Base-by-base conservation (phyloP, 2,888 invertebrate genomes). In the Dendrolimus pini region DNA sequence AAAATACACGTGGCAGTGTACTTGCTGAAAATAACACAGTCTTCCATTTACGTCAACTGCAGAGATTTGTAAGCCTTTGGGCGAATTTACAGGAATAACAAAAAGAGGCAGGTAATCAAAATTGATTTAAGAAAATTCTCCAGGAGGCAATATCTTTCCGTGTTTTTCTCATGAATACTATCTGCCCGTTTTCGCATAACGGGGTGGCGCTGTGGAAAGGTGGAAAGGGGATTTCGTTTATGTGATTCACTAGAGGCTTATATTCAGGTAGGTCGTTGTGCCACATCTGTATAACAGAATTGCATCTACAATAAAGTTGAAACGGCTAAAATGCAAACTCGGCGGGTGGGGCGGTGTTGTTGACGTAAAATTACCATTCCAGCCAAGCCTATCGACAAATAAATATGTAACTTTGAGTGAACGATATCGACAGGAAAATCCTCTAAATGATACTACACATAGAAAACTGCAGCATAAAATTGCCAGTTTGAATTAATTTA, bases 351-450 rank as follows among this genome's bases (percentile, higher is more conserved):
- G 75, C 72, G 68, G 74, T 74, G 82, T 78, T 83, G 87, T 83
- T 83, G 86, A 85, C 81, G 78, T 73, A 77, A 79, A 83, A 88
- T 89, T 87, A 85, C 80, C 85, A 89, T 89, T 85, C 78, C 80
- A 69, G 74, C 74, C 70, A 80, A 72, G 80, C 80, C 84, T 79
- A 81, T 80, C 77, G 78, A 75, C 78, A 78, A 79, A 86, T 88
- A 83, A 86, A 87, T 87, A 86, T 87, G 83, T 85, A 85, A 82
- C 77, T 56, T 58, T 58, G 59, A 75, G 77, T 74, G 62, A 72
- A 82, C 47, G 2, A 47, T 12, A 47, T 47, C 47, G 9, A 9
- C 47, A 47, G 7, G 2, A 47, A 9, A 10, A 47, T 47, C 12
- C 9, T 47, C 47, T 47, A 47, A 47, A 47, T 47, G 8, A 10